Conservation (phyloP, 2,888 invertebrate genomes). For the Mythimna ferrago region DNA sequence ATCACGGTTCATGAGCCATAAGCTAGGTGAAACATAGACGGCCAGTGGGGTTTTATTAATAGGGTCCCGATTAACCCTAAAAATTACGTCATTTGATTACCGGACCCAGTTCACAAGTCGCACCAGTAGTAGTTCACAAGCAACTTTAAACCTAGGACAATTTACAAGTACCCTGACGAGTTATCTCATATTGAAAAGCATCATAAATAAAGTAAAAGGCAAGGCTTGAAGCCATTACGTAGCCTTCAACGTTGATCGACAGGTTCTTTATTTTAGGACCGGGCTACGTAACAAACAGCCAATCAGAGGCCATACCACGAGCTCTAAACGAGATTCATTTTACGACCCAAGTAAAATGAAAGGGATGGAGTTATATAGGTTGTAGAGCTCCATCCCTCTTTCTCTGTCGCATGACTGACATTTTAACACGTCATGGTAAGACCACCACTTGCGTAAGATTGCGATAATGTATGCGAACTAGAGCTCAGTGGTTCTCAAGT, state of each 20-base stretch:
- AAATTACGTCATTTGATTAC: not conserved
- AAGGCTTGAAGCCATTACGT: conserved; percentile 38
- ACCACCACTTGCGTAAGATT: conserved; percentile 28
- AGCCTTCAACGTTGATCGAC: conserved; percentile 48
- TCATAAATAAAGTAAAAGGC: conserved; percentile 32
- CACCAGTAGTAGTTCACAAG: too few relatives aligned
- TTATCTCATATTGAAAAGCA: conserved; percentile 30
- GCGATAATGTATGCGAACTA: conserved; percentile 9
- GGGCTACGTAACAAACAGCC: conserved; percentile 8
- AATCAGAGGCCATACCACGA: conserved; percentile 10
- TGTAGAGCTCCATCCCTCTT: too few relatives aligned
- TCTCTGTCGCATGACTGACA: too few relatives aligned
- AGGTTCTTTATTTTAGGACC: conserved; percentile 53
- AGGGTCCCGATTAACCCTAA: too few relatives aligned
- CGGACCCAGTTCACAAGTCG: not conserved
- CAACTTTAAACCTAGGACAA: conserved; percentile 9
- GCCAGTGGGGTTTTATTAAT: too few relatives aligned
- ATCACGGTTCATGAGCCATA: too few relatives aligned
- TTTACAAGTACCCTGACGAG: conserved; percentile 11
- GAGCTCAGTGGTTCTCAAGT: too few relatives aligned
- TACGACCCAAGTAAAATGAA: too few relatives aligned
- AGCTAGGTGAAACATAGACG: too few relatives aligned
- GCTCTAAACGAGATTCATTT: too few relatives aligned
- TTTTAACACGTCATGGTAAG: too few relatives aligned
- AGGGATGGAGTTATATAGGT: too few relatives aligned